phyloP scores from a whole-genome alignment of 2,888 invertebrate genomes.

The Myopa testacea region DNA sequence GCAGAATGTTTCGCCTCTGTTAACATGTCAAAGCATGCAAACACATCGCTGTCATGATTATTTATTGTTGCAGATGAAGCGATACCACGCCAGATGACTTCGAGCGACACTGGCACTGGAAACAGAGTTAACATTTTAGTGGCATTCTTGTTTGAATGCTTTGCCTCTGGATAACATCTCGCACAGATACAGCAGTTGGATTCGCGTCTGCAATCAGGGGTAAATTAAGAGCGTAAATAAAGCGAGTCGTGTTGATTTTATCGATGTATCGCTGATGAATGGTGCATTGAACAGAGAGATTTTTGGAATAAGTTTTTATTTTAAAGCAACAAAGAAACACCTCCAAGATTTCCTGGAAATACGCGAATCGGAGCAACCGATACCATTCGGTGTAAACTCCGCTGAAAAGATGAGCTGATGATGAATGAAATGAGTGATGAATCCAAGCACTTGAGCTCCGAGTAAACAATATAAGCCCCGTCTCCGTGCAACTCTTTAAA shows the following conservation, averaged over 20 bases:
- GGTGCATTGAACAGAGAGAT: not conserved
- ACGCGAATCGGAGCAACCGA: conserved; percentile 4
- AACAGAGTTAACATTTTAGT: conserved; percentile 11
- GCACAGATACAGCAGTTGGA: not conserved
- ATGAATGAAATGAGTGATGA: no score
- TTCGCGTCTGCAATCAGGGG: conserved; percentile 15
- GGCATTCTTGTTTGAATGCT: conserved; percentile 33
- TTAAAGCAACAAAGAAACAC: no score
- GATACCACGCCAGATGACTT: conserved; percentile 61
- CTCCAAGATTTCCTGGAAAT: conserved; percentile 19
- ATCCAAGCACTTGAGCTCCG: not conserved
- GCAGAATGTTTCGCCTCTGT: conserved; percentile 54
- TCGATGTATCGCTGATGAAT: conserved; percentile 31
- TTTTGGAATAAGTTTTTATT: not conserved
- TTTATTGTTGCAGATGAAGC: conserved; percentile 63
- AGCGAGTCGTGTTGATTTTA: conserved; percentile 18
- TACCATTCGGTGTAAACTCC: not conserved
- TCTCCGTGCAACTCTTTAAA: conserved; percentile 15
- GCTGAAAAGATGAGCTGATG: no score
- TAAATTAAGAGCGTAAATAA: conserved; percentile 32
- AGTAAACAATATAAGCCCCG: not conserved
- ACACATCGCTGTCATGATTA: conserved; percentile 61
- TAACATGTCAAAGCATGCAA: conserved; percentile 52
- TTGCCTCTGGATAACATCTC: conserved; percentile 33
- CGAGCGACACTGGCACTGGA: conserved; percentile 31